Evolutionary conservation across 92 coral and sea anemone genomes (phyloP), one percentile per base, ranked within the genome.

Genomic region (Zoanthus sansibaricus): DNA sequence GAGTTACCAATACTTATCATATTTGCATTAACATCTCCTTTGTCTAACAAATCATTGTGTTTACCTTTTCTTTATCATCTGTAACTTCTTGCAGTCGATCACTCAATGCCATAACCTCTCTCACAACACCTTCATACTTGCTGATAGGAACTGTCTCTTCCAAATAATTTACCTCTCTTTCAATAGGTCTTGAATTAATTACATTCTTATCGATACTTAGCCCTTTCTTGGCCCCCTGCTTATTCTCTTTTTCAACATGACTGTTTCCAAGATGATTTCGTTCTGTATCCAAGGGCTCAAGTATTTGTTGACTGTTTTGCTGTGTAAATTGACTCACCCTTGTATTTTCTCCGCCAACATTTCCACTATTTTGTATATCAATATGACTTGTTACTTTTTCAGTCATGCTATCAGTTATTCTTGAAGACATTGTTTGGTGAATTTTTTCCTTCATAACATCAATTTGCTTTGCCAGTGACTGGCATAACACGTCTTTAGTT

Each of bases 51-150:
- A 45, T 7, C 17, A 13, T 17, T 9, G 33, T 30, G 42, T 12
- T 69, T 91, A 95, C 98, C 92, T 95, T 90, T 9, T 84, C 82
- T 82, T 93, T 95, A n/a, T 93, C 96, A 9, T 84, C 87, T 25
- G 82, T 72, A 12, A 82, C 89, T 21, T 66, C 76, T 55, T 64
- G 75, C 15, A 95, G 62, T 52, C 93, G 83, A 30, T 75, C 93
- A 48, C 89, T 93, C 42, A 89, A 78, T 33, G 85, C 91, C 7
- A 48, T 42, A 9, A 86, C 74, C 25, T 93, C 98, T 55, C 90
- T 91, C 58, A 87, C 88, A 54, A 89, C 25, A 31, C 83, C 84
- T 31, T 88, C 94, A 67, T 75, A 89, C 56, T 87, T 90, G 11
- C 71, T 59, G 67, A 74, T 93, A 17, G 88, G 69, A 15, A 86